Conservation (phyloP, 2,888 invertebrate species). For the Parascotia fuliginaria region DNA sequence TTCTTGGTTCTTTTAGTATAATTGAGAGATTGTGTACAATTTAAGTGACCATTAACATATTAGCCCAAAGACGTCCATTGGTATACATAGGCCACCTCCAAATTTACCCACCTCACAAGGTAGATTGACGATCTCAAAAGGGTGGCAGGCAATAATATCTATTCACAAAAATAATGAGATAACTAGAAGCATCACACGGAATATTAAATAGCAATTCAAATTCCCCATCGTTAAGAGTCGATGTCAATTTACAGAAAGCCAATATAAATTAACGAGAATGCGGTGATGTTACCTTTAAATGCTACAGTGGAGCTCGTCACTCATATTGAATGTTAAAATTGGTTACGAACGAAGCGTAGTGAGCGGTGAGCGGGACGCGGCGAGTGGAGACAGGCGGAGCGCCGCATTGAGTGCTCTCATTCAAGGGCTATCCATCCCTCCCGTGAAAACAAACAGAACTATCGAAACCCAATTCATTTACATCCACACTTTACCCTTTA, state of each 20-base stretch:
- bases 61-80: too few relatives aligned
- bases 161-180: too few relatives aligned
- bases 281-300: conserved; percentile 35
- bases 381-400: conserved; percentile 5
- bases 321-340: conserved; percentile 47
- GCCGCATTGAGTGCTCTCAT: conserved; percentile 33
- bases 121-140: too few relatives aligned
- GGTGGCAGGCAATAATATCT: too few relatives aligned
- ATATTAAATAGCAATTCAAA: background rate
- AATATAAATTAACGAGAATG: conserved; percentile 35
- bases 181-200: too few relatives aligned
- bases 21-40: too few relatives aligned
- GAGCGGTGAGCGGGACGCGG: conserved; percentile 7
- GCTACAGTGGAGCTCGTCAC: conserved; percentile 20
- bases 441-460: conserved; percentile 56
- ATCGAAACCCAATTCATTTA: conserved; percentile 62
- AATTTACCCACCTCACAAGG: too few relatives aligned
- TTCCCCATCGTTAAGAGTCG: conserved; percentile 13
- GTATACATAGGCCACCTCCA: too few relatives aligned
- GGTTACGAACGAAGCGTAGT: conserved; percentile 26
- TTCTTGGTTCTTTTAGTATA: too few relatives aligned
- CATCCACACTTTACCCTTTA: conserved; percentile 56
- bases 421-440: conserved; percentile 44
- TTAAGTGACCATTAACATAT: too few relatives aligned
- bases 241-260: conserved; percentile 29